Percentiles rank a stretch among this genome's conserved stretches.
Evolutionary conservation across 2,113 vertebrate species (phyloP).

Genomic region (Plotosus lineatus): DNA sequence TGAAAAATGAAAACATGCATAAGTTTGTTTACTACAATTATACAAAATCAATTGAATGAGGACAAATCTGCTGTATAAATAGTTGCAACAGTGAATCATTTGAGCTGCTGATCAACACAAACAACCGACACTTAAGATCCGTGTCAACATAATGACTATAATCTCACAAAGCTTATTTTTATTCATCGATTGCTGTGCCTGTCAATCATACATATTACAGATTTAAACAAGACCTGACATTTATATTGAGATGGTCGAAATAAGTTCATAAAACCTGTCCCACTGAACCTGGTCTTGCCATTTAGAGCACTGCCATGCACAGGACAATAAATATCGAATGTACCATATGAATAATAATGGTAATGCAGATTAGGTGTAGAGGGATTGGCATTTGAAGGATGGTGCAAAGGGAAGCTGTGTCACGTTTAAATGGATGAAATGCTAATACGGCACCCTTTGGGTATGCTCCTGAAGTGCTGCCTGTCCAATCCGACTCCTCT

Average conservation of each 20-base stretch:
- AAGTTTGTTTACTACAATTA: constrained; percentile 18
- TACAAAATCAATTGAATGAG: constrained; percentile 19
- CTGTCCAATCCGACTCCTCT: constrained; percentile 62
- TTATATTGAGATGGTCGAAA: constrained; percentile 30
- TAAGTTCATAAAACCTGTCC: constrained; percentile 30
- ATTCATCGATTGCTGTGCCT: neutral
- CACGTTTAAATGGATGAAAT: constrained; percentile 60
- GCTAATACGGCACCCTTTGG: constrained; percentile 60
- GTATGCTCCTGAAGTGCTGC: constrained; percentile 53
- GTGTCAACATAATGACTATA: neutral
- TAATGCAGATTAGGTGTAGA: constrained; percentile 53
- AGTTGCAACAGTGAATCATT: neutral
- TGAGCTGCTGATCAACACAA: too few relatives aligned
- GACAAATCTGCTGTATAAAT: constrained; percentile 14
- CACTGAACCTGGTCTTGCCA: constrained; percentile 9
- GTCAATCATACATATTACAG: constrained; percentile 15
- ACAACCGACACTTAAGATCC: neutral
- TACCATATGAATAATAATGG: constrained; percentile 43
- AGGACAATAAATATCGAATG: constrained; percentile 47
- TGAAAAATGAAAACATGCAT: constrained; percentile 30
- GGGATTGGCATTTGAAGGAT: constrained; percentile 55
- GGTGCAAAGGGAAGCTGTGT: constrained; percentile 57
- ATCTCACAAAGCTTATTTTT: neutral
- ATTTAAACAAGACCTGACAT: neutral
- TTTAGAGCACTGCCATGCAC: constrained; percentile 2